phyloP scores from a whole-genome alignment of 2,888 invertebrate genomes.

The Ophion ellenae region DNA sequence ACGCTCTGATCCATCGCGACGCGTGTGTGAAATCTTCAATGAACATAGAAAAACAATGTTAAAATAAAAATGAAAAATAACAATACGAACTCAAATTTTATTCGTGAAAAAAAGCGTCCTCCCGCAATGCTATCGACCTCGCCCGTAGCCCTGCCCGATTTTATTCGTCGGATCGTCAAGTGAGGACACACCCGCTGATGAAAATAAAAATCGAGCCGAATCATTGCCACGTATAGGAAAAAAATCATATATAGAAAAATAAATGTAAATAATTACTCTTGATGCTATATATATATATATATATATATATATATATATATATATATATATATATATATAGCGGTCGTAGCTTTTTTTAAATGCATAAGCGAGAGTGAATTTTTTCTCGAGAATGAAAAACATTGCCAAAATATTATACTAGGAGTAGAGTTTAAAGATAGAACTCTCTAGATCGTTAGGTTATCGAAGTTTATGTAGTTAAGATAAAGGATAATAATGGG shows the following conservation, averaged over 20 bases:
- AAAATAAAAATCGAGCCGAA: constrained; percentile 40
- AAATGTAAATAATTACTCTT: constrained; percentile 56
- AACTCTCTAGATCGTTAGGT: constrained; percentile 43
- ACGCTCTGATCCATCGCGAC: constrained; percentile 62
- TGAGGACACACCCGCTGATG: neutral
- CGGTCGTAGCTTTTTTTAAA: constrained; percentile 32
- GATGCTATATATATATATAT: neutral
- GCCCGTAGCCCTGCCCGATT: constrained; percentile 10
- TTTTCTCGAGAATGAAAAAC: constrained; percentile 39
- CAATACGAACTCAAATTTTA: constrained; percentile 15
- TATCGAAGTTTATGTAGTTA: constrained; percentile 42
- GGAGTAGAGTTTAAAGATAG: constrained; percentile 30
- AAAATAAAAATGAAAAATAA: constrained; percentile 8
- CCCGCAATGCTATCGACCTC: constrained; percentile 38
- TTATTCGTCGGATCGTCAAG: constrained; percentile 12
- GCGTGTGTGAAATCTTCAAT: constrained; percentile 7
- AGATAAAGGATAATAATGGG: constrained; percentile 26
- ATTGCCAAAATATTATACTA: constrained; percentile 64
- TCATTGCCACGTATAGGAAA: constrained; percentile 53
- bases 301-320: neutral
- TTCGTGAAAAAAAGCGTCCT: constrained; percentile 27
- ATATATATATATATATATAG: neutral
- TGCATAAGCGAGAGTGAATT: constrained; percentile 23
- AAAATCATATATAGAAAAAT: constrained; percentile 36
- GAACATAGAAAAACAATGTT: neutral